Evolutionary conservation across 2,888 invertebrate genomes (phyloP), one percentile per base, ranked within the genome.

Genomic region (Stenolophus ochropezus): DNA sequence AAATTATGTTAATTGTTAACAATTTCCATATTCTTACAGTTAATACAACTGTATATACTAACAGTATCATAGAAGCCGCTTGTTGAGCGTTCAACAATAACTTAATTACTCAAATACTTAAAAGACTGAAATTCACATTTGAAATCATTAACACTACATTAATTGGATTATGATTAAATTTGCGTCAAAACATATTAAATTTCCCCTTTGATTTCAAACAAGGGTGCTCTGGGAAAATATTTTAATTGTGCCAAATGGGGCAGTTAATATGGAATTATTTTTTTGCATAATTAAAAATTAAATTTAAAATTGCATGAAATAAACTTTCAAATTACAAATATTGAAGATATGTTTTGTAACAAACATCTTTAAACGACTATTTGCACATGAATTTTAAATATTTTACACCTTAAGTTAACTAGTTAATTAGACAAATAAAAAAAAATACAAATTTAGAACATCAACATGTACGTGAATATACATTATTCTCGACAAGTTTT

Each of bases 101-200:
- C 42, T 33, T 11, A 69, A 69, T 33, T 69, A 65, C 6, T 11
- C 23, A 14, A 4, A 27, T 65, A 69, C 14, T 18, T 18, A 18
- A 16, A 69, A 69, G 65, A 69, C 18, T 69, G 18, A 33, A 69
- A 69, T 69, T 69, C 65, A 33, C 65, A 69, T 69, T 69, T 42
- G 8, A 61, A 16, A 33, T 18, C 65, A 33, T 33, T 42, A 69
- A 69, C 65, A 69, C 65, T 69, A 16, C 21, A 69, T 11, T 33
- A 33, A 33, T 42, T 69, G 27, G 65, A 33, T 69, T 69, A 14
- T 14, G 23, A 61, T 61, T 61, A 25, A 61, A 61, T 61, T 61
- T 21, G 4, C 61, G 25, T 20, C 21, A 56, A 56, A 20, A 56
- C 61, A 61, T 61, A 25, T 61, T 25, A 58, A 61, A 25, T 61